Conservation (phyloP, 1,140 invertebrate species). For the Aphelenchoides avenae region DNA sequence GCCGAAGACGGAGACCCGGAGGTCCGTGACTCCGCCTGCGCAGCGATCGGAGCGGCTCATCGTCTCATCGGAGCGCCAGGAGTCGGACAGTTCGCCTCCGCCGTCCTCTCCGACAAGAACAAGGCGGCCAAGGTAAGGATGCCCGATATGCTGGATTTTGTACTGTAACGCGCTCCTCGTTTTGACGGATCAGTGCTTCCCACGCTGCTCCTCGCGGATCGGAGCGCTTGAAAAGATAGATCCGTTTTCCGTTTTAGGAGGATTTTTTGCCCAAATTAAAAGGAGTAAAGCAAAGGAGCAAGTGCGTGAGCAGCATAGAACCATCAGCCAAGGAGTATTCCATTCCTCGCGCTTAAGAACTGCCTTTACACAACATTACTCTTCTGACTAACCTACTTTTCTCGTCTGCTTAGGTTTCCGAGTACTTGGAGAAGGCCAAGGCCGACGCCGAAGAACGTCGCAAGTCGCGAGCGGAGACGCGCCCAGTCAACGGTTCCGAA, state of each 20-base stretch:
- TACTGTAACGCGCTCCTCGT: neutral
- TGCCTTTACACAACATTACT: neutral
- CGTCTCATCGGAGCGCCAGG: slow-evolving; percentile 78
- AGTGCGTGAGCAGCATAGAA: too few species aligned
- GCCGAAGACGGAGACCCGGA: slow-evolving; percentile 45
- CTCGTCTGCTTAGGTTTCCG: neutral
- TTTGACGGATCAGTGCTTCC: neutral
- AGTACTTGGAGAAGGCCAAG: slow-evolving; percentile 7
- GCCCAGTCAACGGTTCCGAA: too few species aligned
- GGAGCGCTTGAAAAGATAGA: neutral
- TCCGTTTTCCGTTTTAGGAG: neutral
- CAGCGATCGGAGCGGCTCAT: slow-evolving; percentile 83
- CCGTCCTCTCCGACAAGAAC: neutral
- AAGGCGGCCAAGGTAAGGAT: slow-evolving; percentile 5
- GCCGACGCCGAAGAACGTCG: neutral
- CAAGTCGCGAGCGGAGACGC: neutral
- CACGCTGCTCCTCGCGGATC: neutral
- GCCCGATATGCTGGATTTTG: neutral
- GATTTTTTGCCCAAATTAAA: neutral
- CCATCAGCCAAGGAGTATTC: too few species aligned
- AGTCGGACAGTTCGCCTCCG: slow-evolving; percentile 5
- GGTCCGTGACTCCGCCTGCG: slow-evolving; percentile 63
- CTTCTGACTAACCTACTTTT: neutral
- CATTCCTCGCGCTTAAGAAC: too few species aligned
- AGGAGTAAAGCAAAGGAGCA: neutral